A percentile compares a stretch with the other conserved stretches of the same genome.
Conservation (phyloP, 2,797 vertebrate genomes). For the Trachurus trachurus region DNA sequence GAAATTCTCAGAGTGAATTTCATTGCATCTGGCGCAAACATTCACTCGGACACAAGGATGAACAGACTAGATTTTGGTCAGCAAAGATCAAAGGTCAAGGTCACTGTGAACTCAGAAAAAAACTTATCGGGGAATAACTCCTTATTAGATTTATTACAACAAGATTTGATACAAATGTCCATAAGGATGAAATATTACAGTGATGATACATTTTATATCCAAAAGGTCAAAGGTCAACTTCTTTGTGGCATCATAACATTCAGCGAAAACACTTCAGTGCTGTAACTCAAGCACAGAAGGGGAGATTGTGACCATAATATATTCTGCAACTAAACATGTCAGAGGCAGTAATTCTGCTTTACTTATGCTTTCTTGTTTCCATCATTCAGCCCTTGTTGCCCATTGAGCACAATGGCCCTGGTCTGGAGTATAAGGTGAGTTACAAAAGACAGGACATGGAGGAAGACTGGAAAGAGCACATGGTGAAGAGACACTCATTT, state of each 20-base stretch:
- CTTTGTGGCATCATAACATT: too few species aligned
- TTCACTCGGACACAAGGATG: too few species aligned
- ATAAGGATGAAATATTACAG: background rate
- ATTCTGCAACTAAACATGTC: background rate
- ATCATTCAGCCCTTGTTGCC: constrained; percentile 89
- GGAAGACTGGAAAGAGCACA: constrained; percentile 90
- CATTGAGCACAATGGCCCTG: constrained; percentile 92
- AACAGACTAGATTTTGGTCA: too few species aligned
- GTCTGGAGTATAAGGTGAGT: constrained; percentile 94
- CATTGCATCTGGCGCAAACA: too few species aligned
- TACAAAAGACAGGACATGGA: constrained; percentile 89
- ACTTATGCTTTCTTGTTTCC: constrained; percentile 14
- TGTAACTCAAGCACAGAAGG: background rate
- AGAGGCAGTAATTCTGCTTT: background rate
- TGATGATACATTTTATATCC: background rate
- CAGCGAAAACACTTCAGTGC: background rate
- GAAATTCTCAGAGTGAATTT: too few species aligned
- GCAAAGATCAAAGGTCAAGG: too few species aligned
- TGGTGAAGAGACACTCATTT: constrained; percentile 91
- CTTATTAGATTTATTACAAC: background rate
- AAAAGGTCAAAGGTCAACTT: background rate
- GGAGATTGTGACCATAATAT: background rate
- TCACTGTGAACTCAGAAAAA: too few species aligned
- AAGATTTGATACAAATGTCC: background rate
- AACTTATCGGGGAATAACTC: too few species aligned